Evolutionary conservation across 2,113 vertebrate genomes (phyloP).

Genomic region (Rattus norvegicus): GRCr8 NC_086026.1:18739001-18739500

Average conservation of each 20-base stretch:
- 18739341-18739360: no score
- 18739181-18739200: not conserved
- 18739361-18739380: not conserved
- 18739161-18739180: not conserved
- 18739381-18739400: not conserved
- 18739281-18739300: not conserved
- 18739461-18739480: not conserved
- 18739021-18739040: not conserved
- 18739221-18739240: not conserved
- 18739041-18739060: not conserved
- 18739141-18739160: no score
- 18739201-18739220: not conserved
- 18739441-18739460: not conserved
- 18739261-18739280: not conserved
- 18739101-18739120: not conserved
- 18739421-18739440: not conserved
- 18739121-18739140: not conserved
- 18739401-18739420: not conserved
- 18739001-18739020: slow-evolving; percentile 7
- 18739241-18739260: not conserved
- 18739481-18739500: not conserved
- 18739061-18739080: not conserved
- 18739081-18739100: slow-evolving; percentile 11
- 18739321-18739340: not conserved
- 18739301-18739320: not conserved